Conservation (phyloP, 2,113 vertebrate genomes). For the Xiphophorus couchianus region DNA sequence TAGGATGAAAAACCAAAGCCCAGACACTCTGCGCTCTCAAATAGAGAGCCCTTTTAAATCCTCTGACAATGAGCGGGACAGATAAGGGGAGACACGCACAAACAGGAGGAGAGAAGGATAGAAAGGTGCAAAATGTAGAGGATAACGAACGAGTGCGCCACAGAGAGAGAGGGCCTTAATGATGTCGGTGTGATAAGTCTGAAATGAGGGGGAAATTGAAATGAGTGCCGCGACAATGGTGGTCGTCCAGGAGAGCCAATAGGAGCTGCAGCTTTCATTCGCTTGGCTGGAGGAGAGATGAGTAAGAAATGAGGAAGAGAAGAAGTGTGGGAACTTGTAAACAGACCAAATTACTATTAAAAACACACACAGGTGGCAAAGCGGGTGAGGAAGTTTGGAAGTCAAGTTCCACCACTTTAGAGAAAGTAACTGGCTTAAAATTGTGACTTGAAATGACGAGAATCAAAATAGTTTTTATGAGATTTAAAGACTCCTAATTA, state of each 20-base stretch:
- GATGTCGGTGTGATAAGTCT: conserved; percentile 74
- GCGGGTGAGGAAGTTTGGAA: not conserved
- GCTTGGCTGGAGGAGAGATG: conserved; percentile 40
- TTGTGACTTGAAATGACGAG: not conserved
- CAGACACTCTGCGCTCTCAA: conserved; percentile 60
- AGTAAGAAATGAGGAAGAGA: conserved; percentile 21
- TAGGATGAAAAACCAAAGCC: conserved; percentile 67
- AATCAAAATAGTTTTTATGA: not conserved
- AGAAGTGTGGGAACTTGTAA: conserved; percentile 18
- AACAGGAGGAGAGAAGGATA: conserved; percentile 49
- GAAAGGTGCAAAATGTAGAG: conserved; percentile 72
- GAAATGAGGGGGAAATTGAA: conserved; percentile 74
- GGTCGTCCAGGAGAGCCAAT: conserved; percentile 53
- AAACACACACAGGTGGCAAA: conserved; percentile 17
- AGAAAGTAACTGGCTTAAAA: not conserved
- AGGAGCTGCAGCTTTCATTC: conserved; percentile 50
- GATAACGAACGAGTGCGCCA: conserved; percentile 65
- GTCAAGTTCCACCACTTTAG: not conserved
- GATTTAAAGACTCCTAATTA: not conserved
- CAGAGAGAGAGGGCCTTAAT: conserved; percentile 70
- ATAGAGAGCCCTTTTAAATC: conserved; percentile 68
- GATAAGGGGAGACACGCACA: conserved; percentile 54
- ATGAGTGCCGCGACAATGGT: conserved; percentile 60
- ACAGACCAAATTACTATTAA: not conserved
- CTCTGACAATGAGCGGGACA: conserved; percentile 65